phyloP scores from a whole-genome alignment of 2,797 vertebrate genomes.

The Betta splendens region DNA sequence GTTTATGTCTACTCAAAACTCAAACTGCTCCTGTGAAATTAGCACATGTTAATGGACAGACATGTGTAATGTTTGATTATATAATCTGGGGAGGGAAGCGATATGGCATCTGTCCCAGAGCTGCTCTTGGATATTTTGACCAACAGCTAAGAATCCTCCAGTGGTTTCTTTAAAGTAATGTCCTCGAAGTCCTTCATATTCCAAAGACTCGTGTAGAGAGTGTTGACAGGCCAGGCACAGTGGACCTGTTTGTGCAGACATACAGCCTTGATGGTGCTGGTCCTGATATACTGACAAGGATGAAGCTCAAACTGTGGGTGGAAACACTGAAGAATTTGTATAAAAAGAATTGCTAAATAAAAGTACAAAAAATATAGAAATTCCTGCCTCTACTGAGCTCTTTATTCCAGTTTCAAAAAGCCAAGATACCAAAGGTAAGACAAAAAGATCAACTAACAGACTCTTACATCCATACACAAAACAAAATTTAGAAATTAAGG shows the following conservation, averaged over 20 bases:
- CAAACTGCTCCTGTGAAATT: constrained; percentile 24
- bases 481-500: background rate
- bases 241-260: constrained; percentile 34
- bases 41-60: background rate
- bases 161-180: constrained; percentile 30
- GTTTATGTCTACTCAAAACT: constrained; percentile 20
- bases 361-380: too few relatives aligned
- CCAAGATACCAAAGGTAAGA: too few relatives aligned
- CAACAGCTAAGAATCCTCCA: constrained; percentile 36
- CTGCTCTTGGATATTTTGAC: constrained; percentile 21
- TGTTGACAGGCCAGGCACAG: constrained; percentile 8
- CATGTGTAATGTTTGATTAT: background rate
- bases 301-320: constrained; percentile 28
- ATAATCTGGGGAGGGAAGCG: background rate
- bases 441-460: too few relatives aligned
- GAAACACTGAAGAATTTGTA: constrained; percentile 28
- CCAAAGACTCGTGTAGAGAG: constrained; percentile 11
- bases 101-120: constrained; percentile 26
- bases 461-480: background rate
- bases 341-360: too few relatives aligned
- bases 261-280: constrained; percentile 31
- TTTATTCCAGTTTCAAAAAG: too few relatives aligned
- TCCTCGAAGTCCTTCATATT: constrained; percentile 16
- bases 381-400: too few relatives aligned
- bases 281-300: constrained; percentile 23